Percentiles rank a stretch among this genome's conserved stretches.
phyloP scores from a whole-genome alignment of 2,888 invertebrate genomes.

The Habrosyne pyritoides region DNA sequence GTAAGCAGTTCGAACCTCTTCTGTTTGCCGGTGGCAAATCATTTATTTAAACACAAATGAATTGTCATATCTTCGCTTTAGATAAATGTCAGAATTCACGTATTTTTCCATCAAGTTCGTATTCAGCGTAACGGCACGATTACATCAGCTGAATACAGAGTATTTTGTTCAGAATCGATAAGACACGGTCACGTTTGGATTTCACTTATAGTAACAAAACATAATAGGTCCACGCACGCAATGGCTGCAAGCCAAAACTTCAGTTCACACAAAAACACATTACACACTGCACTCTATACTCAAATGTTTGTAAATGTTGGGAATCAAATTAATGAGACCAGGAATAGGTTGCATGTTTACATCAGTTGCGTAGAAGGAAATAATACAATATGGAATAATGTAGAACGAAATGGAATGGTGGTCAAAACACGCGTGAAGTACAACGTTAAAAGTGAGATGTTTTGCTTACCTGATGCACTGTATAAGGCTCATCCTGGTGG shows the following conservation, averaged over 20 bases:
- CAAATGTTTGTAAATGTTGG: not conserved
- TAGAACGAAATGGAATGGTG: not conserved
- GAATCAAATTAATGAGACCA: slow-evolving; percentile 4
- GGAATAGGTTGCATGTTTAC: slow-evolving; percentile 5
- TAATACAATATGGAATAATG: not conserved
- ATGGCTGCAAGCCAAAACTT: slow-evolving; percentile 54
- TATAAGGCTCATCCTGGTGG: slow-evolving; percentile 87
- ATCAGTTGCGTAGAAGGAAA: not conserved
- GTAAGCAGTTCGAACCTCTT: slow-evolving; percentile 55
- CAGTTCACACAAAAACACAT: slow-evolving; percentile 34
- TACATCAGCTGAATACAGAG: slow-evolving; percentile 17
- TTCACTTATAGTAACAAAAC: slow-evolving; percentile 10
- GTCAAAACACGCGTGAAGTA: not conserved
- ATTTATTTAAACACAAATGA: slow-evolving; percentile 35
- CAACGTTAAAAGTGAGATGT: not conserved
- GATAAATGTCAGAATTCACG: slow-evolving; percentile 20
- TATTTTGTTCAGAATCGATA: not conserved
- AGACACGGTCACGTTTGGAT: slow-evolving; percentile 1
- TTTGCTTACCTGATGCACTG: slow-evolving; percentile 89
- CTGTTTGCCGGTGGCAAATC: slow-evolving; percentile 40
- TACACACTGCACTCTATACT: slow-evolving; percentile 19
- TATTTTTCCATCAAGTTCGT: slow-evolving; percentile 27
- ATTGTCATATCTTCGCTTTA: slow-evolving; percentile 34
- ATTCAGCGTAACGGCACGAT: slow-evolving; percentile 1
- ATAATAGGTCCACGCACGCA: slow-evolving; percentile 31